phyloP scores from a whole-genome alignment of 1,140 invertebrate species.

The Leguminivora glycinivorella region DNA sequence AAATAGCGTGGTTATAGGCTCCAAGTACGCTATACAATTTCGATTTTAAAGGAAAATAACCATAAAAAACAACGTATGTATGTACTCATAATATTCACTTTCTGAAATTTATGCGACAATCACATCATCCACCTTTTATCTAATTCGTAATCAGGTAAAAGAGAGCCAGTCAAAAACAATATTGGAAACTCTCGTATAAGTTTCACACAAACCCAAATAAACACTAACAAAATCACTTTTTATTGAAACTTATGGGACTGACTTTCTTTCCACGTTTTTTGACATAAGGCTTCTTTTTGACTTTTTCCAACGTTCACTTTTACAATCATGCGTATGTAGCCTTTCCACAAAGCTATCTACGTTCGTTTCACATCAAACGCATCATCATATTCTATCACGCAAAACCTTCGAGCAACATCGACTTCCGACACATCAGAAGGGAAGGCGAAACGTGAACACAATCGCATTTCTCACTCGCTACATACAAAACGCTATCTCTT shows the following conservation, averaged over 20 bases:
- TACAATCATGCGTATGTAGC: background rate
- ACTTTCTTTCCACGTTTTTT: background rate
- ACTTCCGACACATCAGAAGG: no score
- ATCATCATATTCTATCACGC: no score
- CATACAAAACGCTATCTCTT: background rate
- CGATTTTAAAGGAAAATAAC: background rate
- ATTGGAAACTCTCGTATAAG: no score
- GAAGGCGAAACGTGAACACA: no score
- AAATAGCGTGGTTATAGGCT: background rate
- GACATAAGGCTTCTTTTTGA: background rate
- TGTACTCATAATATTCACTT: background rate
- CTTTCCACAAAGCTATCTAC: no score
- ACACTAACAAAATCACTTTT: background rate
- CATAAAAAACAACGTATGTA: background rate
- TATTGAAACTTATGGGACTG: background rate
- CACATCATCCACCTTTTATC: background rate
- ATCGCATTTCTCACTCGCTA: no score
- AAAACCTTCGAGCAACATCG: no score
- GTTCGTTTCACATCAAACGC: no score
- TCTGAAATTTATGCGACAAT: background rate
- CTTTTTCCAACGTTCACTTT: background rate
- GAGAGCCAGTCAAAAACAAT: conserved; percentile 1
- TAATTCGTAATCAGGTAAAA: background rate
- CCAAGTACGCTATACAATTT: background rate
- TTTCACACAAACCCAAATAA: background rate